Evolutionary conservation across 2,888 invertebrate species (phyloP).

Genomic region (Asteroscopus sphinx): DNA sequence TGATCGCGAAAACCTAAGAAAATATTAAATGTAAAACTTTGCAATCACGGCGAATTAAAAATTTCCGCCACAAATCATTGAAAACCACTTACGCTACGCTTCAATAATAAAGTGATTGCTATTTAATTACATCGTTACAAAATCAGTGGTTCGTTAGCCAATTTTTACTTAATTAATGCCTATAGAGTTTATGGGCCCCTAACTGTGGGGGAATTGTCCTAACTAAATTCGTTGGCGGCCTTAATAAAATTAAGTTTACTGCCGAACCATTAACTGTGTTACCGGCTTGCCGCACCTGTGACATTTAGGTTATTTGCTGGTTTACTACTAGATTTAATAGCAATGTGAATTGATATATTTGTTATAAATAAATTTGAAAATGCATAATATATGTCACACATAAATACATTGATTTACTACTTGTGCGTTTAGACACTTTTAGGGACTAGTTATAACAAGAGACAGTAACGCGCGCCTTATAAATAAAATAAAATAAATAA

Average conservation of each 20-base stretch:
- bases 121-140: slow-evolving; percentile 26
- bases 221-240: slow-evolving; percentile 27
- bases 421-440: too few species aligned
- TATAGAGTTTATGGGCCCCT: slow-evolving; percentile 35
- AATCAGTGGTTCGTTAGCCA: slow-evolving; percentile 28
- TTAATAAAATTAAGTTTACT: slow-evolving; percentile 52
- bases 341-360: not conserved
- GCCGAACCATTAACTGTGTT: slow-evolving; percentile 41
- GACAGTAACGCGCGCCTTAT: too few species aligned
- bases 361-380: not conserved
- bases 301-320: slow-evolving; percentile 33
- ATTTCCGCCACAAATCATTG: not conserved
- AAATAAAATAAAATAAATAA: too few species aligned
- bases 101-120: slow-evolving; percentile 9
- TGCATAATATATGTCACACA: too few species aligned
- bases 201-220: slow-evolving; percentile 26
- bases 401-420: too few species aligned
- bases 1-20: too few species aligned
- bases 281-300: slow-evolving; percentile 25
- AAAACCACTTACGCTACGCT: too few species aligned
- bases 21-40: too few species aligned
- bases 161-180: slow-evolving; percentile 44
- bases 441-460: too few species aligned
- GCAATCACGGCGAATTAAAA: not conserved
- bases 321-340: slow-evolving; percentile 12